Evolutionary conservation across 2,113 vertebrate genomes (phyloP), one percentile per base, ranked within the genome.

Genomic region (Rhinogobius similis): DNA sequence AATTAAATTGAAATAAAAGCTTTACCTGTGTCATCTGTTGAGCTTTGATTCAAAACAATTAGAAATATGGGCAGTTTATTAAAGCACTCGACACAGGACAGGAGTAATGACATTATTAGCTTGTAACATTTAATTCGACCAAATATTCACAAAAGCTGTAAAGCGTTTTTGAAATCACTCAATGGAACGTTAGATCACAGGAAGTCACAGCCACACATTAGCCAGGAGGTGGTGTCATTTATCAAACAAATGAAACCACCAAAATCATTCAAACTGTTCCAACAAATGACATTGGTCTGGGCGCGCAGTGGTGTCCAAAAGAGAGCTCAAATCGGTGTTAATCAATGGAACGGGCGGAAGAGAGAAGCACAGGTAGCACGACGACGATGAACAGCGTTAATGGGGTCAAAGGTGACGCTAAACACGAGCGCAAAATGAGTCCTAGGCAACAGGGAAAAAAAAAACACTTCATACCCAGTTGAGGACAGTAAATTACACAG

Each of bases 401-500:
- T 26, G 8, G 55, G 55, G 55, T 58, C 18, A 20, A 10, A n/a
- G 16, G 55, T 58, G 26, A 58, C 12, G 4, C 53, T 16, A 29
- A 56, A 56, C 24, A 16, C 16, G 24, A 56, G 56, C 29, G n/a
- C 29, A 61, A 24, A 24, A 61, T 36, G 2, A 36, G 29, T 29
- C 16, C 27, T 59, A 29, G n/a, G 29, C 27, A 36, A 61, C 29
- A n/a, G 4, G 12, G 12, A 12, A 26, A n/a, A n/a, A 56, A 29
- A 59, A 61, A 36, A 38, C 4, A 36, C 32, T 36, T 36, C 32
- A 36, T 36, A 36, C n/a, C 58, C 58, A 10, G 20, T 18, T 11
- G 58, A 61, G 58, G 32, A 61, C 29, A 61, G 27, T 58, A 29
- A 61, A 36, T 38, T 61, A 61, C 29, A n/a, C 58, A 2, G 18